Base-by-base conservation (phyloP, 2,888 invertebrate genomes). In the Scrobipalpa costella region DNA sequence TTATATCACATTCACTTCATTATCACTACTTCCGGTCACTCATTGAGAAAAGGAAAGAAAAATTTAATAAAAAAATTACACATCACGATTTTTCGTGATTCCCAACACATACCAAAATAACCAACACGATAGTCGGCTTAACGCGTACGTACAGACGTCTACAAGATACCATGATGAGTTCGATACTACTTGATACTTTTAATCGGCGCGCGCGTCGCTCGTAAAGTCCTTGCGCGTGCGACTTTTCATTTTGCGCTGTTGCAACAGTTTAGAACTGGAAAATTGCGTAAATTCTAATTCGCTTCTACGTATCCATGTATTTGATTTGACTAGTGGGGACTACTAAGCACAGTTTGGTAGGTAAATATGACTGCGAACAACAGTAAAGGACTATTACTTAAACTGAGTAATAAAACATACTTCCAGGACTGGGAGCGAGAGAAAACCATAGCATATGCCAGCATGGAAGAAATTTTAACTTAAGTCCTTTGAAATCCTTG, bases 231-330 rank as follows among this genome's bases (percentile, higher is more conserved):
- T 69, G 70, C 67, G 63, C 34, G 33, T 61, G 57, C 50, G 61
- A 66, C 63, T 65, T 69, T 67, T 66, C 66, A 61, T 64, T 63
- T 44, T 15, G 21, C 61, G 13, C 44, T 66, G 63, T 66, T 62
- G 65, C 63, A 62, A 66, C 44, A 52, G 61, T 63, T 63, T 44
- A 19, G 40, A 65, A 67, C 66, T 62, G 61, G 64, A 63, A 66
- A 64, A 66, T 70, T 68, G 63, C 66, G 68, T 64, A 67, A 69
- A 69, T 65, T 27, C 57, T 63, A 63, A 64, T 57, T 34, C 57
- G 17, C 60, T 55, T 9, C 40, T 34, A 49, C 21, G 15, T 11
- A 34, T 27, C 19, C 49, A 15, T 55, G 34, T 52, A 50, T 50
- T 21, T 9, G 52, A 52, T n/a, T n/a, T n/a, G n/a, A n/a, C n/a